Evolutionary conservation across 2,113 vertebrate species (phyloP), one percentile per base, ranked within the genome.

Genomic region (Gadus macrocephalus): DNA sequence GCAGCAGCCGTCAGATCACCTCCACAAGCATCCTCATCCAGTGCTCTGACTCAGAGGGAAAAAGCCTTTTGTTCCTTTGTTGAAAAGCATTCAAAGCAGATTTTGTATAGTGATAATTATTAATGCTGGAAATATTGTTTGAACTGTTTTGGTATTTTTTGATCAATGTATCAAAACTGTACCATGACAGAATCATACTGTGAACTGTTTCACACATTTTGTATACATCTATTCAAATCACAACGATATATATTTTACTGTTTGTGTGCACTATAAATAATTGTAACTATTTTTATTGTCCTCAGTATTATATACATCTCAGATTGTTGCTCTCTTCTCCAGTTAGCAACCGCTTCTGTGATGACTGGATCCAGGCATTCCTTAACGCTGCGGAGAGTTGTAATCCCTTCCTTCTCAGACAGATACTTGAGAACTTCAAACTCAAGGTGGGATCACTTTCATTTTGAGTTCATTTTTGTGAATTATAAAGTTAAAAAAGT

Each of bases 371-470:
- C 90, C 95, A 93, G 53, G 94, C 96, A 1, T 98, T 99, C 89
- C 71, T 97, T 58, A 95, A 96, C 0, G 92, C 90, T 8, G 87
- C 92, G 4, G 96, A 97, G 86, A 93, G 91, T 0, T 94, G 93
- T 73, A 98, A 98, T 81, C 96, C 97, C 0, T 99, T 98, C 89
- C 91, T 98, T 76, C 94, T 97, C 76, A 85, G 90, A 38, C 97
- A 99, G 89, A 95, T 98, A 76, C 90, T 98, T 86, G 97, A 99
- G 86, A 99, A 98, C 91, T 98, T 99, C 87, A 99, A 99, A 88
- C 90, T 99, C 16, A 99, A 99, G 97, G 97, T 99, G 55, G 42
- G 61, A 55, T 9, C 42, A 2, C 15, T 49, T 22, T 27, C 17
- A 3, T 53, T 8, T 66, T 20, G 9, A 63, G 6, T 61, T 12